Percentiles rank a stretch among this genome's conserved stretches.
Evolutionary conservation across 2,797 vertebrate genomes (phyloP).

Genomic region (Gymnoscopelus microlampas): DNA sequence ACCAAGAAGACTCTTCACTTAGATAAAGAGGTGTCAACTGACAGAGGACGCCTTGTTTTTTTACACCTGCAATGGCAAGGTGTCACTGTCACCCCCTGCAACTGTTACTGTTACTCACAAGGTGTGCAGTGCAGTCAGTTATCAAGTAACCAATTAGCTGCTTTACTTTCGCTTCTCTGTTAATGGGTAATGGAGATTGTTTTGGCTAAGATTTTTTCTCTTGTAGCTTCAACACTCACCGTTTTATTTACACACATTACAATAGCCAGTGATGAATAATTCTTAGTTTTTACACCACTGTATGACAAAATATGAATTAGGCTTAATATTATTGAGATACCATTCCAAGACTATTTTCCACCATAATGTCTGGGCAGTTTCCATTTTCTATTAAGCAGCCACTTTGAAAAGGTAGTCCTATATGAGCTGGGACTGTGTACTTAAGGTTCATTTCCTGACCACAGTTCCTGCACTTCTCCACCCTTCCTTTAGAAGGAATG

Average conservation of each 20-base stretch:
- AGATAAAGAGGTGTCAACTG: constrained; percentile 21
- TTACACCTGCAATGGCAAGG: constrained; percentile 12
- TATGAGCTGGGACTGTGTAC: constrained; percentile 57
- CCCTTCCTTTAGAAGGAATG: constrained; percentile 68
- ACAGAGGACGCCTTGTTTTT: constrained; percentile 31
- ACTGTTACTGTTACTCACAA: constrained; percentile 22
- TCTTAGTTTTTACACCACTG: too few relatives aligned
- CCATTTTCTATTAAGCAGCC: constrained; percentile 19
- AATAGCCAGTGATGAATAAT: constrained; percentile 7
- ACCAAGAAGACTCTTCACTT: constrained; percentile 32
- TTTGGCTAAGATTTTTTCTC: background rate
- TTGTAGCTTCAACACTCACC: background rate
- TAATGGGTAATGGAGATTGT: constrained; percentile 28
- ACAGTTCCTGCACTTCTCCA: constrained; percentile 63
- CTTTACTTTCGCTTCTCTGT: constrained; percentile 30
- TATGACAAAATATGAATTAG: background rate
- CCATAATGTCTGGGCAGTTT: constrained; percentile 3
- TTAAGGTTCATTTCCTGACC: constrained; percentile 75
- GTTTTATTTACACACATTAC: background rate
- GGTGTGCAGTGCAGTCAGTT: constrained; percentile 12
- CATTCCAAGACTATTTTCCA: constrained; percentile 6
- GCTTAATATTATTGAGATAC: background rate
- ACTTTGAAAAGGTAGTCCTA: constrained; percentile 40
- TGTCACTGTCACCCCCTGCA: constrained; percentile 38
- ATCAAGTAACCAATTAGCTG: constrained; percentile 42